Conservation (phyloP, 2,888 invertebrate species). For the Nomada ruficornis region DNA sequence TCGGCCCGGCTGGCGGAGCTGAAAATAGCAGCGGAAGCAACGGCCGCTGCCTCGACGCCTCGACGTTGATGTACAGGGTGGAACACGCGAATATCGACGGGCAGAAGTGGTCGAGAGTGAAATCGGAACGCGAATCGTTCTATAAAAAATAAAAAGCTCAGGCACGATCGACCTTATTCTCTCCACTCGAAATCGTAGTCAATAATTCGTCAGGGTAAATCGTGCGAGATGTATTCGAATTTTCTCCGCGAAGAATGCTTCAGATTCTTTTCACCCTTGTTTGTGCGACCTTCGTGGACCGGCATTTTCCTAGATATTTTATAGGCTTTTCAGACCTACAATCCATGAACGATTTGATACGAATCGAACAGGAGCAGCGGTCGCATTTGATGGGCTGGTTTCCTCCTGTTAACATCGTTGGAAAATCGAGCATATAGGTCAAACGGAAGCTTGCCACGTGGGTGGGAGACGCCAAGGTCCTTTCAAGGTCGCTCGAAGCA, state of each 20-base stretch:
- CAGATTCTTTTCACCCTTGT: neutral
- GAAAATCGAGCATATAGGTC: neutral
- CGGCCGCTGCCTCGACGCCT: constrained; percentile 48
- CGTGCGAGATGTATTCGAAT: neutral
- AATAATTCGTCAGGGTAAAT: constrained; percentile 3
- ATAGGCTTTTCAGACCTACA: neutral
- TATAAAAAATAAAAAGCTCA: neutral
- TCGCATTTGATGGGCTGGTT: neutral
- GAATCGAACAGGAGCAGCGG: neutral
- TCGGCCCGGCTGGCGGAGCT: constrained; percentile 32
- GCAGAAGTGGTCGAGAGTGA: neutral
- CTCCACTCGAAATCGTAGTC: neutral
- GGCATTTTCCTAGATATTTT: neutral
- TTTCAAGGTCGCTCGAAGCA: neutral
- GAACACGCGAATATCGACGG: neutral
- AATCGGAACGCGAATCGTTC: neutral
- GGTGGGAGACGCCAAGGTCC: neutral
- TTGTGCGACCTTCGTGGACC: neutral
- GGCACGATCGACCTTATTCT: neutral
- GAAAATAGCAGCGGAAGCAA: constrained; percentile 63
- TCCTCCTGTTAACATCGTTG: neutral
- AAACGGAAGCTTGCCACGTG: neutral
- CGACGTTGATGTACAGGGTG: constrained; percentile 45
- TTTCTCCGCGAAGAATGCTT: neutral
- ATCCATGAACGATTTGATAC: neutral